phyloP scores from a whole-genome alignment of 2,888 invertebrate species.

The Drosophila demipolita region DNA sequence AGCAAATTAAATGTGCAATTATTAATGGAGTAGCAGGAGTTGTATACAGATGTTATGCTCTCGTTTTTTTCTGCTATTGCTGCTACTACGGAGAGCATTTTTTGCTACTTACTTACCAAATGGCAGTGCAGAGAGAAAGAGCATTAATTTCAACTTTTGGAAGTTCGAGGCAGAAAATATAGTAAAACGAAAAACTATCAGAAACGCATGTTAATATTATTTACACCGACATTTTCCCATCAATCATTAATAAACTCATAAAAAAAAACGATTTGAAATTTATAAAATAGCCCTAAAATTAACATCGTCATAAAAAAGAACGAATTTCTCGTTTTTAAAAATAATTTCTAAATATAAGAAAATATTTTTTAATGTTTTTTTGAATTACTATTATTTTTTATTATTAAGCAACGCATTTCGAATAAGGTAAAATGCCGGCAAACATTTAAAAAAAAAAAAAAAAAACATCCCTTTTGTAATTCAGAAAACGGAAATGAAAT shows the following conservation, averaged over 20 bases:
- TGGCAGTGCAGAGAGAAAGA: background rate
- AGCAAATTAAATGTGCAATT: background rate
- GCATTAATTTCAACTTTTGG: background rate
- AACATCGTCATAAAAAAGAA: background rate
- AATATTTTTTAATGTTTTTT: background rate
- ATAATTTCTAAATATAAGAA: background rate
- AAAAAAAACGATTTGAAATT: background rate
- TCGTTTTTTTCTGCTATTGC: background rate
- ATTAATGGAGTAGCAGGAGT: background rate
- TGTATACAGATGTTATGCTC: background rate
- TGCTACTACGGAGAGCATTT: background rate
- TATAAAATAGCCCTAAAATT: background rate
- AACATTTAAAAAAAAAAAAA: background rate
- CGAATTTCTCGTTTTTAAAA: background rate
- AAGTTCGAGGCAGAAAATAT: background rate
- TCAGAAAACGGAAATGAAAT: background rate
- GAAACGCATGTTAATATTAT: background rate
- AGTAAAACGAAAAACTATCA: background rate
- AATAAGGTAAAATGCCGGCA: background rate
- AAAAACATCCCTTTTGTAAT: background rate
- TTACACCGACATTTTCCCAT: background rate
- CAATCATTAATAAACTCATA: background rate
- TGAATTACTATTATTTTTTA: background rate
- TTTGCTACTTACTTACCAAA: background rate
- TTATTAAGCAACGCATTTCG: background rate